Conservation (phyloP, 1,140 invertebrate species). For the Hestina assimilis region DNA sequence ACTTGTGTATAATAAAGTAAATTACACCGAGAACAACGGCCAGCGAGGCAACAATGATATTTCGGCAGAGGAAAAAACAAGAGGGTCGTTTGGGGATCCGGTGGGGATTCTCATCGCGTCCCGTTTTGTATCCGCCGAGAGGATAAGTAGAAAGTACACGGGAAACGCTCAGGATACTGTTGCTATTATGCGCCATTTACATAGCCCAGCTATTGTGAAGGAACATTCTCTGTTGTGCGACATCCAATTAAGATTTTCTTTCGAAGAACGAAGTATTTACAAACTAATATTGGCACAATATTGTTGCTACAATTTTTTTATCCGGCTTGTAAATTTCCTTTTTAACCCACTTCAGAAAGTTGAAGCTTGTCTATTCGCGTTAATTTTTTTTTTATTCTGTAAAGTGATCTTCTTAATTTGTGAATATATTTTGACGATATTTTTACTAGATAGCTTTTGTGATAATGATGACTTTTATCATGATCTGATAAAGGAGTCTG, state of each 20-base stretch:
- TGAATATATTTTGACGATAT: too few species aligned
- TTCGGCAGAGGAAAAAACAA: constrained; percentile 63
- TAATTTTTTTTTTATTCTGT: too few species aligned
- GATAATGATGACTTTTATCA: too few species aligned
- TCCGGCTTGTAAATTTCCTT: too few species aligned
- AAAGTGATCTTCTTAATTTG: too few species aligned
- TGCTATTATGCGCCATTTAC: constrained; percentile 54
- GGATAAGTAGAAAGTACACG: constrained; percentile 49
- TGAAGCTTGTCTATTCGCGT: too few species aligned
- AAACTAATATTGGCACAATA: constrained; percentile 3
- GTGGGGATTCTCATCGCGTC: constrained; percentile 52
- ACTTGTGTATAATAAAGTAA: constrained; percentile 56
- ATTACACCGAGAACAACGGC: constrained; percentile 58
- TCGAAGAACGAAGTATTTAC: constrained; percentile 2
- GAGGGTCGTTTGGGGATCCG: constrained; percentile 60
- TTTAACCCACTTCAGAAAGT: too few species aligned
- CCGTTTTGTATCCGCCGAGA: constrained; percentile 38
- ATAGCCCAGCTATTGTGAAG: constrained; percentile 39
- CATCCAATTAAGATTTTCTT: constrained; percentile 28
- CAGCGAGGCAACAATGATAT: constrained; percentile 59
- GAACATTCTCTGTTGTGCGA: constrained; percentile 34
- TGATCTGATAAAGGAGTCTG: too few species aligned
- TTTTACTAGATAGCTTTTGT: too few species aligned
- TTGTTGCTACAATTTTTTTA: not conserved
- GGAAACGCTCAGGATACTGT: constrained; percentile 50